phyloP scores from a whole-genome alignment of 2,888 invertebrate species.

The Thymelicus sylvestris region DNA sequence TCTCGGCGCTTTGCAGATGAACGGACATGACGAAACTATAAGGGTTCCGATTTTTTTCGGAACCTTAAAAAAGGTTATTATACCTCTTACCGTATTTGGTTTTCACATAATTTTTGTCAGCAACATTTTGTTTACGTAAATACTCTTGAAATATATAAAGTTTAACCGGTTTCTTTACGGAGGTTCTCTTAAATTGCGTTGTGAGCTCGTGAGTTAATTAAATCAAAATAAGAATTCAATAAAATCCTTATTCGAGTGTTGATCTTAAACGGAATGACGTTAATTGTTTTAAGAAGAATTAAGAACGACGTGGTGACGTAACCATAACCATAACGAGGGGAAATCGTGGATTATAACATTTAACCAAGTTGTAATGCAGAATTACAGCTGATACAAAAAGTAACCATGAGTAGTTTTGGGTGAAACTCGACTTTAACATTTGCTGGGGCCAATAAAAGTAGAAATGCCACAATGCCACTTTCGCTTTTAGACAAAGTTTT shows the following conservation, averaged over 20 bases:
- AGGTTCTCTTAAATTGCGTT: neutral
- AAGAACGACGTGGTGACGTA: too few species aligned
- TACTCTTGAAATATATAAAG: neutral
- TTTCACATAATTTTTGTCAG: neutral
- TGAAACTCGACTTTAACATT: constrained; percentile 55
- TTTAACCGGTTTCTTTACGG: neutral
- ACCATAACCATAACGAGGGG: neutral
- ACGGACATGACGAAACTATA: too few species aligned
- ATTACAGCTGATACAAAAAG: neutral
- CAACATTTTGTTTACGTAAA: neutral
- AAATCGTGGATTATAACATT: neutral
- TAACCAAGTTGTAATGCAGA: neutral
- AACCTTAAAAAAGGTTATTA: too few species aligned
- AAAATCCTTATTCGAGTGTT: constrained; percentile 1
- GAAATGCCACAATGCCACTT: constrained; percentile 1
- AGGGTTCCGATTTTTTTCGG: too few species aligned
- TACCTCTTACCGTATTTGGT: neutral
- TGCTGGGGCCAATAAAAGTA: neutral
- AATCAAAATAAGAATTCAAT: constrained; percentile 5
- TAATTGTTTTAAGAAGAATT: neutral
- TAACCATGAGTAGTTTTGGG: constrained; percentile 47
- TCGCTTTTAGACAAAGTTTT: constrained; percentile 8
- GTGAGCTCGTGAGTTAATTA: neutral
- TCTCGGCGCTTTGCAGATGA: too few species aligned
- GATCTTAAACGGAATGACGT: constrained; percentile 4